Evolutionary conservation across 2,797 vertebrate genomes (phyloP).

Genomic region (Lacerta viridis): DNA sequence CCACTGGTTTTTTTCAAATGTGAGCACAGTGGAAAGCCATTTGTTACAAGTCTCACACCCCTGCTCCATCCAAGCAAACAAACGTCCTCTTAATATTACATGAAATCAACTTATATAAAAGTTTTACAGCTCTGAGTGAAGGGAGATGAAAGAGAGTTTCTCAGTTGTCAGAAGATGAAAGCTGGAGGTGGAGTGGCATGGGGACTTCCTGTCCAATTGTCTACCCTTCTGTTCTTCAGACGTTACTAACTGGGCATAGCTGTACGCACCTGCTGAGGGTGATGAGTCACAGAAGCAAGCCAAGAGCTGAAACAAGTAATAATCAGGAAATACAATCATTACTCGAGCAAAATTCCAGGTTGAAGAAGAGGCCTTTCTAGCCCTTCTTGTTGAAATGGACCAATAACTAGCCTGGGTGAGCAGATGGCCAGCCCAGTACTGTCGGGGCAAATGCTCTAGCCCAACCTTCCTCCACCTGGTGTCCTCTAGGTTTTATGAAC

Average conservation of each 20-base stretch:
- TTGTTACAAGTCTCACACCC: not conserved
- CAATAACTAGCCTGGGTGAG: not conserved
- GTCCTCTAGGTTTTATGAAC: too few species aligned
- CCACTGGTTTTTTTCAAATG: not conserved
- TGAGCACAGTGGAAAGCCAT: not conserved
- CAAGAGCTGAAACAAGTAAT: not conserved
- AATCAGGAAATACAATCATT: too few species aligned
- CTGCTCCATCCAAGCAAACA: not conserved
- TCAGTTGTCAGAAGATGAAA: too few species aligned
- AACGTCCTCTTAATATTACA: not conserved
- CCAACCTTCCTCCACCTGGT: too few species aligned
- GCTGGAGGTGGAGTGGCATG: not conserved
- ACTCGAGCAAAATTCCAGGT: too few species aligned
- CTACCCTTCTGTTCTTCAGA: not conserved
- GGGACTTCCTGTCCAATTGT: not conserved
- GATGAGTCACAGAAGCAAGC: not conserved
- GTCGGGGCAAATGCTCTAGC: too few species aligned
- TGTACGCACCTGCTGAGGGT: not conserved
- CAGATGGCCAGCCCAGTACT: not conserved
- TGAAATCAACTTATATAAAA: constrained; percentile 7
- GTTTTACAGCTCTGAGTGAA: not conserved
- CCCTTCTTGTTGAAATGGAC: not conserved
- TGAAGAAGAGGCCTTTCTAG: not conserved
- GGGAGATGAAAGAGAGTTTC: not conserved
- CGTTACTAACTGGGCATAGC: not conserved